Evolutionary conservation across 2,888 invertebrate genomes (phyloP), one percentile per base, ranked within the genome.

Genomic region (Drosophila paracracens): DNA sequence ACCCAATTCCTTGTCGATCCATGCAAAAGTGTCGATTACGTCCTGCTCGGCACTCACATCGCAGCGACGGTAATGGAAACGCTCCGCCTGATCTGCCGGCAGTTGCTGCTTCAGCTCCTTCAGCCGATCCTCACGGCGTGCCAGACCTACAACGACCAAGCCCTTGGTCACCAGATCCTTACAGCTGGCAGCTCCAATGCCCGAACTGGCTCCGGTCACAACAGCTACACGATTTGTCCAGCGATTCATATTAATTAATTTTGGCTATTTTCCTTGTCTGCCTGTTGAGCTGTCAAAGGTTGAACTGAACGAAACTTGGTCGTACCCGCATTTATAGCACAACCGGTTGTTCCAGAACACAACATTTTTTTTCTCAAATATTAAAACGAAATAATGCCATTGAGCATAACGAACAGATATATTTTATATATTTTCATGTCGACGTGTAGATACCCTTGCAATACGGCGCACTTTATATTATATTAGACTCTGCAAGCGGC

Each of bases 121-220:
- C 35, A 95, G 89, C 29, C 91, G 92, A 2, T 94, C 92, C n/a
- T 93, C 82, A 33, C 94, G 93, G 50, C 94, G 91, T 0, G 94
- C 94, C 76, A 95, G 90, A 1, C 94, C 95, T 5, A 94, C 93
- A 0, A 95, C 95, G 43, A 93, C 92, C 83, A 95, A 82, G 4
- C 95, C 95, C 64, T 92, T 90, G 66, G 92, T 88, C 10, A 94
- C 93, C 48, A 95, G 84, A 65, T 92, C 91, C 46, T 88, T 89
- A 18, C 91, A 92, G 51, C 93, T 91, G 7, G 93, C 94, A 1
- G 93, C 94, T 18, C 95, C 95, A 67, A 95, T 95, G 10, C 95
- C 95, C 0, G 94, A 93, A 84, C 95, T 95, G 25, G 95, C 95
- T 6, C 95, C 95, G 0, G 95, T 95, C 58, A 95, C 95, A 13